Evolutionary conservation across 2,888 invertebrate species (phyloP).

Genomic region (Catotricha subobsoleta): DNA sequence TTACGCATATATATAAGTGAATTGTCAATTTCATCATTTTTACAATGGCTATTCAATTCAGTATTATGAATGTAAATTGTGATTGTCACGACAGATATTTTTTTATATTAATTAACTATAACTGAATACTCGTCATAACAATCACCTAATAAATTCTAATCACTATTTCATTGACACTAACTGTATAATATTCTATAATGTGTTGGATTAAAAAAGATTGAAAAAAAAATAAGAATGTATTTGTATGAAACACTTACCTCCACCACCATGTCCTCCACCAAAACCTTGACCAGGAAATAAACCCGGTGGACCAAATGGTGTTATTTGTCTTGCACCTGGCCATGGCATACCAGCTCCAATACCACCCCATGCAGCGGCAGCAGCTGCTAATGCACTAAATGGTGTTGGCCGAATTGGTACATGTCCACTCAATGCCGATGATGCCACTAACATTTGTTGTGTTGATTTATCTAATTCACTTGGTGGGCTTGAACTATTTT

Average conservation of each 20-base stretch:
- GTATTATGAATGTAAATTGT: no score
- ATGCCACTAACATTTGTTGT: slow-evolving; percentile 16
- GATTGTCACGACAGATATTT: no score
- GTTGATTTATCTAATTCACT: slow-evolving; percentile 22
- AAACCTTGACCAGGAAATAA: slow-evolving; percentile 49
- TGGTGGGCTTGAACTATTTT: slow-evolving; percentile 28
- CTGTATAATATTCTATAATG: no score
- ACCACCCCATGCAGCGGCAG: slow-evolving; percentile 47
- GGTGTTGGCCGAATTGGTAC: slow-evolving; percentile 59
- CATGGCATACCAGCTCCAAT: slow-evolving; percentile 38
- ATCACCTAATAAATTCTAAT: no score
- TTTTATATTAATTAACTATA: no score
- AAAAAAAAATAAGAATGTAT: neutral
- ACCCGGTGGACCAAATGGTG: slow-evolving; percentile 39
- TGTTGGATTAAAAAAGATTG: neutral
- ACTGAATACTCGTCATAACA: no score
- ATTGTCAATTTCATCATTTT: no score
- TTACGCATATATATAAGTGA: no score
- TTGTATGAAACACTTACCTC: slow-evolving; percentile 28
- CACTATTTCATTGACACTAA: no score
- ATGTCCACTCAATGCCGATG: slow-evolving; percentile 30
- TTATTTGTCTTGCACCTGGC: slow-evolving; percentile 38
- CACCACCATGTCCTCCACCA: slow-evolving; percentile 27
- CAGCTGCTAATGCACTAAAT: slow-evolving; percentile 53
- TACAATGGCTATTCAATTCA: no score